Evolutionary conservation across 2,113 vertebrate species (phyloP).

Genomic region (Heliornis fulica): DNA sequence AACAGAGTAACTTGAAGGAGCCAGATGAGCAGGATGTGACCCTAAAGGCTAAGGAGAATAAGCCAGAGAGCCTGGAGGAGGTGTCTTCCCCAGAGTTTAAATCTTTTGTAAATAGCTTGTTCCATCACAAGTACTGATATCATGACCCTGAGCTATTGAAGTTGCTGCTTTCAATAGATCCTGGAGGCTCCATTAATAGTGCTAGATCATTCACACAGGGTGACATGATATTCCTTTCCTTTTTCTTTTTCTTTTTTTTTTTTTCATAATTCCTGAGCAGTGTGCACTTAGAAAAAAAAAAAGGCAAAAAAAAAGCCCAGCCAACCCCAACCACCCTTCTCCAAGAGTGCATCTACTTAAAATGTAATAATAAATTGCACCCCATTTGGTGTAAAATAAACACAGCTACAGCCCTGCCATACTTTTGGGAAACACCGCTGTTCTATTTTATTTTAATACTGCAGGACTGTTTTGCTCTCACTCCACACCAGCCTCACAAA

Average conservation of each 20-base stretch:
- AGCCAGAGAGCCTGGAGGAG: conserved; percentile 51
- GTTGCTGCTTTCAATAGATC: conserved; percentile 66
- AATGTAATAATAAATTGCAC: conserved; percentile 48
- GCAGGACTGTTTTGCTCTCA: conserved; percentile 68
- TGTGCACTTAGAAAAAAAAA: background rate
- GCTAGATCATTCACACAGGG: conserved; percentile 55
- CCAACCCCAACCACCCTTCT: background rate
- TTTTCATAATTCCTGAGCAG: background rate
- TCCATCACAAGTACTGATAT: conserved; percentile 68
- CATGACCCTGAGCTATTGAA: conserved; percentile 68
- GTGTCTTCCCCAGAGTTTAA: conserved; percentile 60
- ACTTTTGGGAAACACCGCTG: conserved; percentile 32
- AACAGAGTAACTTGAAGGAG: conserved; percentile 26
- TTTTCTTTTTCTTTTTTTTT: background rate
- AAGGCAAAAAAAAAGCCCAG: background rate
- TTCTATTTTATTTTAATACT: conserved; percentile 67
- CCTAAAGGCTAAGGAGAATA: conserved; percentile 60
- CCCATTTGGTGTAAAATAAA: conserved; percentile 58
- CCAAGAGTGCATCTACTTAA: conserved; percentile 19
- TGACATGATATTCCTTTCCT: conserved; percentile 37
- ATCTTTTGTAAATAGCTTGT: conserved; percentile 72
- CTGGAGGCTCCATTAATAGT: conserved; percentile 60
- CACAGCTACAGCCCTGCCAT: conserved; percentile 44
- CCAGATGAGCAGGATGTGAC: conserved; percentile 44
- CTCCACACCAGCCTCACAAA: conserved; percentile 68